A percentile compares a stretch with the other conserved stretches of the same genome.
Evolutionary conservation across 2,113 vertebrate genomes (phyloP).

Genomic region (Atrichornis clamosus): DNA sequence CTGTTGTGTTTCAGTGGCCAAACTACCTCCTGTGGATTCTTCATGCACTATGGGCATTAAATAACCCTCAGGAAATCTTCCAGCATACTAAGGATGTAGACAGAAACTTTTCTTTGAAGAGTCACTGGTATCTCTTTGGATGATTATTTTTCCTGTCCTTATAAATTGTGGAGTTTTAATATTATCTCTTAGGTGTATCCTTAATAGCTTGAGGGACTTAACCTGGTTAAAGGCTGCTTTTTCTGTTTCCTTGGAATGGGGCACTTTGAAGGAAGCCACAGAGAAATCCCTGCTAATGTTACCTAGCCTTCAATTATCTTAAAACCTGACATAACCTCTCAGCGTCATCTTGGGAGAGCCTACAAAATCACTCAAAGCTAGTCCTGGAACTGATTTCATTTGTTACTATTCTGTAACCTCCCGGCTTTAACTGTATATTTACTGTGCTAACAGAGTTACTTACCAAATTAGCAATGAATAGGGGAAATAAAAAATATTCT

Average conservation of each 20-base stretch:
- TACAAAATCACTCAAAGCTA: not conserved
- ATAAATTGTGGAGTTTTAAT: not conserved
- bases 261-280: not conserved
- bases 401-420: not conserved
- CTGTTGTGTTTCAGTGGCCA: not conserved
- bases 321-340: not conserved
- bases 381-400: not conserved
- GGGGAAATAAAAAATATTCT: not conserved
- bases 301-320: not conserved
- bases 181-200: not conserved
- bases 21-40: not conserved
- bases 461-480: not conserved
- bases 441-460: not conserved
- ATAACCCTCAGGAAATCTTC: not conserved
- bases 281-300: not conserved
- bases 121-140: not conserved
- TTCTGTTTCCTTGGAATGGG: not conserved
- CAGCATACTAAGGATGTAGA: not conserved
- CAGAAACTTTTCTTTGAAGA: not conserved
- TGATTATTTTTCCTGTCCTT: not conserved
- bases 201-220: not conserved
- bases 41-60: not conserved
- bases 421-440: not conserved
- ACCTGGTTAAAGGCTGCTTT: not conserved
- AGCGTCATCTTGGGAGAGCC: not conserved